Base-by-base conservation (phyloP, 1,140 invertebrate genomes). In the Teleopsis dalmanni region DNA sequence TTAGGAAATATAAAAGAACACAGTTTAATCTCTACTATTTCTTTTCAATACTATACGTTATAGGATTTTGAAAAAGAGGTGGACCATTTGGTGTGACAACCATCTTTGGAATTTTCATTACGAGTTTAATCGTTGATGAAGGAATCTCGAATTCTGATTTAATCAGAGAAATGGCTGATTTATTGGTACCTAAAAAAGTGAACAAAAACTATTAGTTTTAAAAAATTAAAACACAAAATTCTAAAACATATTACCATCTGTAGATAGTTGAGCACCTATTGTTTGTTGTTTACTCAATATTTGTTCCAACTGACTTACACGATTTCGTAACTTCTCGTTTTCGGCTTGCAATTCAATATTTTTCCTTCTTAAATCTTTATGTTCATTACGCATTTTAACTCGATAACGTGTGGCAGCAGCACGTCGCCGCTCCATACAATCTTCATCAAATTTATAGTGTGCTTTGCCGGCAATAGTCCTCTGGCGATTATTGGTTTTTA, bases 401-500 rank as follows among this genome's bases (percentile, higher is more conserved):
- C 87, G 71, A 62, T 83, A 86, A 34, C 86, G 74, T 56, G 79
- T 80, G 25, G 86, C 85, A 40, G 87, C 86, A 14, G 82, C 84
- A 65, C 84, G 76, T 62, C 87, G 85, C 57, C 84, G 76, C 62
- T 83, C 83, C 38, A 81, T 70, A 54, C 79, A 76, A 56, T 81
- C 72, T 57, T 74, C 71, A 59, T 75, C 60, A 4, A 22, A 44
- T 11, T 38, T 40, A 27, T 8, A 5, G 2, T 11, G 3, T 18
- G 37, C 31, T 31, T 31, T 0, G 26, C 11, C 22, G 4, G 25
- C 14, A 13, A 25, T 8, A 25, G 19, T 35, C 13, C 4, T 14
- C 9, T 26, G 19, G 18, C 16, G 4, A 13, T 11, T 16, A 18
- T 34, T 37, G 21, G 14, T 3, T 11, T 36, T 36, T 25, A 25